phyloP scores from a whole-genome alignment of 2,888 invertebrate species.

The Melieria crassipennis region DNA sequence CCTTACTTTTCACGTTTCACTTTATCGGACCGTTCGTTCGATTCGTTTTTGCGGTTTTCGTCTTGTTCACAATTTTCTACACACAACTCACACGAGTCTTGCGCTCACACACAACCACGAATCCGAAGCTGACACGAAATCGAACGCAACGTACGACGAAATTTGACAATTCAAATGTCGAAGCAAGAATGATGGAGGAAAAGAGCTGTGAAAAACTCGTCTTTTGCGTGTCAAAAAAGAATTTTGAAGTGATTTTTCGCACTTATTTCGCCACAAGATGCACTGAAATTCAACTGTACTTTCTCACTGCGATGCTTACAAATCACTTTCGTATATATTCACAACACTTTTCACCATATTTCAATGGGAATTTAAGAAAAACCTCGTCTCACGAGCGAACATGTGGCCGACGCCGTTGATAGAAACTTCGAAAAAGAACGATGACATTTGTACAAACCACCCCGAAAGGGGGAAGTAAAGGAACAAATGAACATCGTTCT shows the following conservation, averaged over 20 bases:
- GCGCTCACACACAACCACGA: slow-evolving; percentile 21
- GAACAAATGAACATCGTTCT: background rate
- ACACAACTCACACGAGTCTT: slow-evolving; percentile 9
- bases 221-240: slow-evolving; percentile 42
- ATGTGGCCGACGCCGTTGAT: slow-evolving; percentile 76
- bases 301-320: slow-evolving; percentile 46
- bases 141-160: slow-evolving; percentile 38
- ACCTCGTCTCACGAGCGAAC: slow-evolving; percentile 66
- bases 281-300: slow-evolving; percentile 52
- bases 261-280: slow-evolving; percentile 46
- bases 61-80: slow-evolving; percentile 27
- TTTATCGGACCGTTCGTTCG: slow-evolving; percentile 14
- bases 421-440: slow-evolving; percentile 71
- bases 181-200: slow-evolving; percentile 36
- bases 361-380: slow-evolving; percentile 54
- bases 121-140: slow-evolving; percentile 38
- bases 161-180: slow-evolving; percentile 46
- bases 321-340: slow-evolving; percentile 55
- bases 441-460: slow-evolving; percentile 42
- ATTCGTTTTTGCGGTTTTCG: slow-evolving; percentile 17
- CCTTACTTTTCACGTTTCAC: slow-evolving; percentile 21
- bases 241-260: slow-evolving; percentile 42
- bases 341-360: slow-evolving; percentile 61
- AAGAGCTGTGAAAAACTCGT: slow-evolving; percentile 36
- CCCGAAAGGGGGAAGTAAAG: slow-evolving; percentile 9